Percentiles rank a stretch among this genome's conserved stretches.
phyloP scores from a whole-genome alignment of 2,113 vertebrate genomes.

The Andinoacara biseriatus region DNA sequence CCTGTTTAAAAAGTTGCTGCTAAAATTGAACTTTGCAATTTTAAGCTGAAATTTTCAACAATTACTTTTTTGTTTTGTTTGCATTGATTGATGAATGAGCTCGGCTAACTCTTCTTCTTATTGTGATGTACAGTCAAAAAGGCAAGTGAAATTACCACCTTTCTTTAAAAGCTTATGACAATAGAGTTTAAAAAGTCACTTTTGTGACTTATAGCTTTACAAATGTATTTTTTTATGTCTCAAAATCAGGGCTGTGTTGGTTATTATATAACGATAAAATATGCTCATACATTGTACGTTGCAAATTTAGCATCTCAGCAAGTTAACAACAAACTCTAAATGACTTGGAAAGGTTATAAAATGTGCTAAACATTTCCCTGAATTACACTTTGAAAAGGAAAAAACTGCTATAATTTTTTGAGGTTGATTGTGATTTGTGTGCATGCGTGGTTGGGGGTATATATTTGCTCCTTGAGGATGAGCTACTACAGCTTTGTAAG shows the following conservation, averaged over 20 bases:
- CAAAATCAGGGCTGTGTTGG: neutral
- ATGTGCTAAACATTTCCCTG: neutral
- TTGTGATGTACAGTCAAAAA: neutral
- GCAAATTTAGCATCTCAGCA: neutral
- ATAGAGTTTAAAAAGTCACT: neutral
- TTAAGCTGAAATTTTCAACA: neutral
- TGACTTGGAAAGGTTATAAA: conserved; percentile 44
- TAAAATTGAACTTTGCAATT: neutral
- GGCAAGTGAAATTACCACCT: neutral
- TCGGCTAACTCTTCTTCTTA: neutral
- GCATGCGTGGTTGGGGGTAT: conserved; percentile 4
- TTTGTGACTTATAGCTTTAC: neutral
- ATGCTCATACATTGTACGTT: neutral
- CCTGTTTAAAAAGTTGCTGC: neutral
- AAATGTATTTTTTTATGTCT: neutral
- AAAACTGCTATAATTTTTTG: conserved; percentile 33
- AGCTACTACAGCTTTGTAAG: conserved; percentile 19
- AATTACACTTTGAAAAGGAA: conserved; percentile 46
- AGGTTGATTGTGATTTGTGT: conserved; percentile 25
- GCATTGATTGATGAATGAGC: neutral
- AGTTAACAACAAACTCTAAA: conserved; percentile 38
- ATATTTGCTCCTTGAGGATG: conserved; percentile 43
- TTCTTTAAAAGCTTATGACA: neutral
- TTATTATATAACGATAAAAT: neutral
- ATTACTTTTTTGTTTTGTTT: neutral